A percentile compares a stretch with the other conserved stretches of the same genome.
Conservation (phyloP, 2,113 vertebrate genomes). For the Oxygymnocypris stewartii region DNA sequence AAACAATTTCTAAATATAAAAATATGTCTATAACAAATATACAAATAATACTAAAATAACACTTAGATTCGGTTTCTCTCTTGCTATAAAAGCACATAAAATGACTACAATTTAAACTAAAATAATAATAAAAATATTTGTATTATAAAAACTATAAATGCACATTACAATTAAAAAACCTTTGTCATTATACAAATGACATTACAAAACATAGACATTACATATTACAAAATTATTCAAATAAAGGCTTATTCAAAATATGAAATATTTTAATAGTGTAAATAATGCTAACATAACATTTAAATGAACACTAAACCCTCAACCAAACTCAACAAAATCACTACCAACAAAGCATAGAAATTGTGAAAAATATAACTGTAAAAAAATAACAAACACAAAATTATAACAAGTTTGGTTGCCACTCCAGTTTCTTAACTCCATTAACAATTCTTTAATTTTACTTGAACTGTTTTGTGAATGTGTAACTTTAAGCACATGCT, state of each 20-base stretch:
- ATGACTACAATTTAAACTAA: background rate
- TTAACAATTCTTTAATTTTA: background rate
- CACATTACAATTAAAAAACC: background rate
- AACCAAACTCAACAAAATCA: no score
- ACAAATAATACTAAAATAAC: background rate
- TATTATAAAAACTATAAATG: background rate
- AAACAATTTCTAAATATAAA: no score
- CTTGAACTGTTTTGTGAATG: background rate
- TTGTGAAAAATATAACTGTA: no score
- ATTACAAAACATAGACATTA: no score
- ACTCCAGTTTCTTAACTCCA: background rate
- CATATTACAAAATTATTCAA: background rate
- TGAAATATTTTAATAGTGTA: no score
- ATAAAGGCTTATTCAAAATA: background rate
- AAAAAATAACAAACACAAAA: no score
- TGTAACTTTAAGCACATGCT: background rate
- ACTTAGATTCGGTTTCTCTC: background rate
- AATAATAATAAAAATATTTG: background rate
- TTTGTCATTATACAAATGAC: no score
- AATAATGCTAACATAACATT: no score
- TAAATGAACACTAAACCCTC: no score
- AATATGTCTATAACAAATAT: background rate
- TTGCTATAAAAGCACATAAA: background rate
- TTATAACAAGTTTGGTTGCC: background rate
- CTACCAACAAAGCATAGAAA: no score